These are phyloP conservation scores for Alosa alosa DNA, from an alignment of 2,113 vertebrate species.

Conservation along the genomic window DNA sequence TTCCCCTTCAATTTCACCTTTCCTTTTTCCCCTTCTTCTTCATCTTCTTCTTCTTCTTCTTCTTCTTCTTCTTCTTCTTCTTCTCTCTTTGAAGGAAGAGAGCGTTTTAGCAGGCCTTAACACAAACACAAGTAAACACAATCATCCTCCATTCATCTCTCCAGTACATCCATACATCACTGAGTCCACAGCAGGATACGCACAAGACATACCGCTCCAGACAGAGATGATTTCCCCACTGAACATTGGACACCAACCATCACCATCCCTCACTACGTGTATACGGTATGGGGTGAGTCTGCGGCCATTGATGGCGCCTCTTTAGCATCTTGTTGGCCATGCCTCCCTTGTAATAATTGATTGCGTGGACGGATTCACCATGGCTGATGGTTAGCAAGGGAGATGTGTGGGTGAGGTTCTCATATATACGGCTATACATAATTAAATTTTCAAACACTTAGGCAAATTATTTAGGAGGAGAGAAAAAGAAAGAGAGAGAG, in stretches of 20 bases:
- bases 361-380: background rate
- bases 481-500: background rate
- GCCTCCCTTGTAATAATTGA: background rate
- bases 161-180: background rate
- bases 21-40: background rate
- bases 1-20: constrained; percentile 4
- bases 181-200: background rate
- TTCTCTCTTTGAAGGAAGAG: background rate
- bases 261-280: background rate
- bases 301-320: background rate
- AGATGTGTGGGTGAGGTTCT: background rate
- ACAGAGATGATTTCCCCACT: background rate
- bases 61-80: background rate
- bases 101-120: background rate
- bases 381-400: background rate
- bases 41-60: too few relatives aligned
- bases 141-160: background rate
- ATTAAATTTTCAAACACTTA: constrained; percentile 13
- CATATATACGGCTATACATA: background rate
- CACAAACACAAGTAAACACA: background rate
- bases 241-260: too few relatives aligned
- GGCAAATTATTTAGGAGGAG: constrained; percentile 5
- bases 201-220: background rate
- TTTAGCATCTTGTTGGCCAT: background rate
- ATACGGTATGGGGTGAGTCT: background rate